Evolutionary conservation across 2,113 vertebrate species (phyloP).

Genomic region (Corythoichthys haematopterus): DNA sequence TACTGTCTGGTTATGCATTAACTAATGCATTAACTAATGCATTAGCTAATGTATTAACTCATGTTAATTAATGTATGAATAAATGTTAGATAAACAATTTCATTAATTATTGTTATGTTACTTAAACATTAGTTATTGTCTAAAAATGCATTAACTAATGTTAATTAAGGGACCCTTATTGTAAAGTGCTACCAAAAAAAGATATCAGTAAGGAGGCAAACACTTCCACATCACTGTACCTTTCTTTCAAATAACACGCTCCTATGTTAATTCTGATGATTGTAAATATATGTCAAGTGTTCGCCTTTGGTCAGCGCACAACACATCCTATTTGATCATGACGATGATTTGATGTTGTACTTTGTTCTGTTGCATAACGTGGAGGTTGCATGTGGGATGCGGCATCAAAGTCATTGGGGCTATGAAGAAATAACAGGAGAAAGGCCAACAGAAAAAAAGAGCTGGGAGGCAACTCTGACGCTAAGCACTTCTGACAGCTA

Average conservation of each 20-base stretch:
- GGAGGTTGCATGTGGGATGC: constrained; percentile 22
- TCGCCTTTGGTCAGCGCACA: not conserved
- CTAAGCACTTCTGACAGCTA: constrained; percentile 39
- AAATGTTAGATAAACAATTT: too few relatives aligned
- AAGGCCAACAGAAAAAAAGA: constrained; percentile 44
- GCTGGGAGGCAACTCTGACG: constrained; percentile 43
- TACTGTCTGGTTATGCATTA: too few relatives aligned
- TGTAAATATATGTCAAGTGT: not conserved
- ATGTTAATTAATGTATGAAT: too few relatives aligned
- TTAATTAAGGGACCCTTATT: too few relatives aligned
- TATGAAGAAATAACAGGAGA: constrained; percentile 25
- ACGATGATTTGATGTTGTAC: constrained; percentile 7
- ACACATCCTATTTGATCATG: not conserved
- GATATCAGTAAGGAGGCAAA: too few relatives aligned
- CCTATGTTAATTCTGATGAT: not conserved
- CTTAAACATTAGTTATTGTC: too few relatives aligned
- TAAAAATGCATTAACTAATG: too few relatives aligned
- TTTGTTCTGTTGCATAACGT: constrained; percentile 36
- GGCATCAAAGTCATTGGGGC: constrained; percentile 20
- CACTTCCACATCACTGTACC: not conserved
- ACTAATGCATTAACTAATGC: too few relatives aligned
- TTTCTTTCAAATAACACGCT: not conserved
- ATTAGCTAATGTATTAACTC: too few relatives aligned
- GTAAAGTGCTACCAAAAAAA: too few relatives aligned
- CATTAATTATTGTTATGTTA: too few relatives aligned